Evolutionary conservation across 2,888 invertebrate species (phyloP), one percentile per base, ranked within the genome.

Genomic region (Dioctria rufipes): DNA sequence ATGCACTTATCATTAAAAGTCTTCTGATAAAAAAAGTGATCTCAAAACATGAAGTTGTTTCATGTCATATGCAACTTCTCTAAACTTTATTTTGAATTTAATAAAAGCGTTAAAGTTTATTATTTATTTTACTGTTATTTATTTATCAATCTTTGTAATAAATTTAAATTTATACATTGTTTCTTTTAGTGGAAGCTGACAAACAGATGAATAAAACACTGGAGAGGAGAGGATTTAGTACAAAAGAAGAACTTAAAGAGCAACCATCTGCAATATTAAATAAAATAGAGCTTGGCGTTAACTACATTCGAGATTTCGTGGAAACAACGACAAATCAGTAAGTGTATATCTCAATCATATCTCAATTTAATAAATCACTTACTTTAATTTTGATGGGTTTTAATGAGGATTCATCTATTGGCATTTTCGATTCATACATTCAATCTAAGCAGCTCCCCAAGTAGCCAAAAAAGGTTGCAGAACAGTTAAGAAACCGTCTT

Each of bases 211-310:
- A 87, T 63, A 84, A 87, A 6, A 88, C 87, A 0, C 83, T 87
- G 39, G 86, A 87, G 78, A 85, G 85, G 78, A 86, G 89, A 60
- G 88, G 88, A 79, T 88, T 89, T 61, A 88, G 87, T 82, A 83
- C 86, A 46, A 85, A 86, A 6, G 86, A 88, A 69, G 82, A 86
- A 66, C 84, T 87, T 5, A 87, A 86, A 80, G 88, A 89, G 83
- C 88, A 88, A 83, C 89, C 89, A 77, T 89, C 89, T 60, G 86
- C 88, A 11, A 84, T 89, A 81, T 84, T 89, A n/a, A 87, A 87
- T 84, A 87, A 88, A 85, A 88, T 89, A 73, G 88, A 88, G 84
- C 87, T 87, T 54, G 89, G 88, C 79, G 86, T 87, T 8, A 86
- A 85, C 81, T 88, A 86, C 80, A 87, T 89, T 85, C 87, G 86